Percentiles rank a stretch among this genome's conserved stretches.
Evolutionary conservation across 2,888 invertebrate species (phyloP).

Genomic region (Cephus spinipes): DNA sequence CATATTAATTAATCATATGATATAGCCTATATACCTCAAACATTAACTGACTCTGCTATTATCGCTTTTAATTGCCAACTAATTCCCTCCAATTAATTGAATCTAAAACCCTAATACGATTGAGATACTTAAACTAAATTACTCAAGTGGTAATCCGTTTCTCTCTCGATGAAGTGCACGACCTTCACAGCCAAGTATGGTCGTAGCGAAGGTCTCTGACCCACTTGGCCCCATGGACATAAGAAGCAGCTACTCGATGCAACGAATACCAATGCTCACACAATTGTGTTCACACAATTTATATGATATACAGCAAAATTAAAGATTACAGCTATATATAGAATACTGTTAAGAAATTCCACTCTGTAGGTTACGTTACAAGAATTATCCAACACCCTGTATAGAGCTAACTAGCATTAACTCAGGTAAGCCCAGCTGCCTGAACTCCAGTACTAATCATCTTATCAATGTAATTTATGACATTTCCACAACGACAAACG

Average conservation of each 20-base stretch:
- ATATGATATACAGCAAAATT: background rate
- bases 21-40: background rate
- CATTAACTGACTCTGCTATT: background rate
- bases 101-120: background rate
- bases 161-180: conserved; percentile 50
- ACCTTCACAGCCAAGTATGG: conserved; percentile 49
- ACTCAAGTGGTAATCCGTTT: conserved; percentile 39
- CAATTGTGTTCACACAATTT: background rate
- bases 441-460: conserved; percentile 7
- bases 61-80: background rate
- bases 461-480: conserved; percentile 14
- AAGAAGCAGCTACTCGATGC: conserved; percentile 1
- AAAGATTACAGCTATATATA: background rate
- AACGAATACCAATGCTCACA: background rate
- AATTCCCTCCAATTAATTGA: background rate
- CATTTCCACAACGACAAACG: conserved; percentile 1
- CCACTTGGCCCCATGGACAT: conserved; percentile 35
- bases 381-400: background rate
- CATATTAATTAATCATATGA: background rate
- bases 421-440: background rate
- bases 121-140: background rate
- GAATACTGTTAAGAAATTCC: background rate
- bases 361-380: background rate
- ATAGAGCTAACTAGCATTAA: background rate
- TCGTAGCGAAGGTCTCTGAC: conserved; percentile 53